Conservation (phyloP, 2,113 vertebrate species). For the Daubentonia madagascariensis region DNA sequence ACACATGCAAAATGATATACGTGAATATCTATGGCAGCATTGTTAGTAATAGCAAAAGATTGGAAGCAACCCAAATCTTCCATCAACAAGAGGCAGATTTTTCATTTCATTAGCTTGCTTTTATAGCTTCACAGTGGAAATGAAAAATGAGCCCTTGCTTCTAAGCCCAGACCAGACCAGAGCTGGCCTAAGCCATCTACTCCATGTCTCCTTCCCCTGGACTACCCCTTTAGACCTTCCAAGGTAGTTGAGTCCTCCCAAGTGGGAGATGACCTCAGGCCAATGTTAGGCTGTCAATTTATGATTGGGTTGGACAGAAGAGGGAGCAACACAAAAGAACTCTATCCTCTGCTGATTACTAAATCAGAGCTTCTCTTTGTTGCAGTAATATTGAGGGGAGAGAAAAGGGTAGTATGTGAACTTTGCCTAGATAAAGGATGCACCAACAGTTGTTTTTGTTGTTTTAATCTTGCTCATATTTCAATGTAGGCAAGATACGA, state of each 20-base stretch:
- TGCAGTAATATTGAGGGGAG: background rate
- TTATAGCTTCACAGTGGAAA: background rate
- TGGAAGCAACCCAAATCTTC: conserved; percentile 49
- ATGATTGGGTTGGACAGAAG: background rate
- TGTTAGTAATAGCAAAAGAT: conserved; percentile 45
- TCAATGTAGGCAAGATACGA: background rate
- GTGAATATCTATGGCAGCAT: conserved; percentile 4
- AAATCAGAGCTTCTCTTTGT: background rate
- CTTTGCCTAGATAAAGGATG: background rate
- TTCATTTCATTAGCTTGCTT: conserved; percentile 38
- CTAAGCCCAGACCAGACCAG: background rate
- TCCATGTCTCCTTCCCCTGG: background rate
- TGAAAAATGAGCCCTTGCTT: background rate
- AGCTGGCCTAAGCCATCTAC: background rate
- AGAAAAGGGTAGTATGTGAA: background rate
- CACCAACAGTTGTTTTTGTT: background rate
- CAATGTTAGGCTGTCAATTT: background rate
- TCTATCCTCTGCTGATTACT: background rate
- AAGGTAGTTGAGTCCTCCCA: background rate
- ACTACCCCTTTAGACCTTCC: background rate
- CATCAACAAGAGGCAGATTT: conserved; percentile 26
- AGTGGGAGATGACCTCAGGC: background rate
- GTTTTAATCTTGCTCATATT: background rate
- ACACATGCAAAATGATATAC: conserved; percentile 49
- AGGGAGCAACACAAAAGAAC: background rate